Evolutionary conservation across 2,797 vertebrate genomes (phyloP), one percentile per base, ranked within the genome.

Genomic region (Acomys russatus): DNA sequence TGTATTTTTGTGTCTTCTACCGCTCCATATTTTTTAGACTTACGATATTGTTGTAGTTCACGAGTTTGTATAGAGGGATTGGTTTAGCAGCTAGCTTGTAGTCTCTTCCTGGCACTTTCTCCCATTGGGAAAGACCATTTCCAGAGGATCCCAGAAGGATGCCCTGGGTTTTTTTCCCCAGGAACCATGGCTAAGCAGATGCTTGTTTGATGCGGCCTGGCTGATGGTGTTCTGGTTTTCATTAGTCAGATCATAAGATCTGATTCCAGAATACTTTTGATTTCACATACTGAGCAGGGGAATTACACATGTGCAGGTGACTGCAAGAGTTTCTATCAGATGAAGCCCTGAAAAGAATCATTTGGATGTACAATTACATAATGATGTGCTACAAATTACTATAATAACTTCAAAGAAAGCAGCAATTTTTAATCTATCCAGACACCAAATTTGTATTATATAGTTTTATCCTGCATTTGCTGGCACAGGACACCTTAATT

Each of bases 21-120:
- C 23, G 83, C 59, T 10, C 68, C 98, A 98, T 95, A 92, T 61
- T 25, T 78, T 95, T 96, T 97, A 97, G 80, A 94, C n/a, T 90
- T 35, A 92, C 20, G 96, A 4, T 94, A 63, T 94, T 97, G 89
- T 54, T 97, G 86, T 97, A 63, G 44, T 88, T 80, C 97, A n/a
- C 91, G 87, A 96, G 5, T 68, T 95, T 88, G 35, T 84, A 82
- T 38, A 54, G 91, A 94, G 93, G 38, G 63, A 1, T 38, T 15
- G n/a, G 35, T 79, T 54, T 73, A 61, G 35, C 49, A 49, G 28
- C 11, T 10, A 28, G 28, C 9, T 9, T 14, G 9, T 14, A 79
- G 44, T n/a, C 28, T 82, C 74, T 49, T 61, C 44, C 28, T 23
- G 20, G 14, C 5, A 6, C 9, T 54, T 9, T 1, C 1, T 4